Evolutionary conservation across 2,888 invertebrate species (phyloP), one percentile per base, ranked within the genome.

Genomic region (Julus scandinavius): DNA sequence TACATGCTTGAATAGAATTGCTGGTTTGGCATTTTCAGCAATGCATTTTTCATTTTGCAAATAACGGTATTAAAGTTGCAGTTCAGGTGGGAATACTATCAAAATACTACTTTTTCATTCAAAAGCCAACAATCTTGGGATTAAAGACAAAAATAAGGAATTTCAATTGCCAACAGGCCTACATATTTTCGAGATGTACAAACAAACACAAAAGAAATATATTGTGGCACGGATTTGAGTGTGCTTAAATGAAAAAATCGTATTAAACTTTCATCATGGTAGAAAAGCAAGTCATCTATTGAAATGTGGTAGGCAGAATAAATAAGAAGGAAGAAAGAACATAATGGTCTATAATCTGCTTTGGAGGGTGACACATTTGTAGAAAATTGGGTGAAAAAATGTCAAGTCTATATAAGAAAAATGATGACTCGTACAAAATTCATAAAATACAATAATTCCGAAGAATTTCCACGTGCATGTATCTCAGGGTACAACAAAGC

Each of bases 1-100:
- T 63, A 63, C 63, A 63, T 63, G 63, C 63, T 63, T 63, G 63
- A 63, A n/a, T 63, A n/a, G n/a, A 17, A 63, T 17, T 6, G 63
- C 63, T 63, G 63, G n/a, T 63, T 63, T n/a, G n/a, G n/a, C 63
- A n/a, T 63, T 63, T 63, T 63, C 63, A 63, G 63, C 63, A 63
- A 63, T 63, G n/a, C 63, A 63, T 63, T 63, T 63, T 63, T 63
- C 63, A 63, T 63, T 63, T 63, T 7, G 63, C 63, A 63, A 63
- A 63, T 63, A 13, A n/a, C n/a, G n/a, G n/a, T 63, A 63, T 63
- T 63, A 63, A 63, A 63, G 63, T 63, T 63, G 63, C 63, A 63
- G 17, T 63, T 63, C 63, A 63, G 17, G 63, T 13, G 63, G 63
- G 63, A n/a, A 63, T 63, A 63, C n/a, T 63, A 63, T 63, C n/a